A percentile compares a stretch with the other conserved stretches of the same genome.
Evolutionary conservation across 2,797 vertebrate genomes (phyloP).

Genomic region (Cynopterus sphinx): DNA sequence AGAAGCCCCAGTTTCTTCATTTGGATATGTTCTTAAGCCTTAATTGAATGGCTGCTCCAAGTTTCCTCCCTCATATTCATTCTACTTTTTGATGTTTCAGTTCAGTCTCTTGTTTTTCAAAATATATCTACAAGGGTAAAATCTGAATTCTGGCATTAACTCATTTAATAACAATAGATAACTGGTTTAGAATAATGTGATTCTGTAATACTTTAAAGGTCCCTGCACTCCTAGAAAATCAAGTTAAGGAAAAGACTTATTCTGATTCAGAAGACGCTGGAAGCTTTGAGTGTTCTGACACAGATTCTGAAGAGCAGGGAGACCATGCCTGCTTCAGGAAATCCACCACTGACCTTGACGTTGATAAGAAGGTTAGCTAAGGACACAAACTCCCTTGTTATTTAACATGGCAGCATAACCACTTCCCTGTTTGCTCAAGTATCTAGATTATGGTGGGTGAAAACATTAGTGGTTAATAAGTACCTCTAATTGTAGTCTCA

Average conservation of each 20-base stretch:
- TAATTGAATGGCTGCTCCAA: background rate
- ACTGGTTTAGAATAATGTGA: background rate
- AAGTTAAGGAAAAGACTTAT: slow-evolving; percentile 64
- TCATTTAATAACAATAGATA: background rate
- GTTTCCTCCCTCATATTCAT: background rate
- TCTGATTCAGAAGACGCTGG: slow-evolving; percentile 80
- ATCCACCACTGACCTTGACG: slow-evolving; percentile 55
- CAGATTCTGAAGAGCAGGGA: slow-evolving; percentile 79
- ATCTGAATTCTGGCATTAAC: background rate
- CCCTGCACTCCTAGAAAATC: slow-evolving; percentile 91
- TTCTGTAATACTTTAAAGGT: slow-evolving; percentile 84
- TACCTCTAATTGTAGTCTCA: background rate
- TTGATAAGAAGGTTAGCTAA: slow-evolving; percentile 92
- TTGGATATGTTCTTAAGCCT: background rate
- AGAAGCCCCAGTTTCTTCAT: background rate
- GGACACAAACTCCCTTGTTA: background rate
- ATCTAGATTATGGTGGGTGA: background rate
- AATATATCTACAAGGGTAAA: background rate
- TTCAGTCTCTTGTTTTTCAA: background rate
- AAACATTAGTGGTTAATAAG: background rate
- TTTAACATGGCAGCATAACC: background rate
- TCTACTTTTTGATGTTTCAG: background rate
- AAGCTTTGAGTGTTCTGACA: slow-evolving; percentile 76
- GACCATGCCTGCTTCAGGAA: slow-evolving; percentile 75
- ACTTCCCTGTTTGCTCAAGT: background rate